Base-by-base conservation (phyloP, 2,113 vertebrate species). In the Pterocles burchelli region DNA sequence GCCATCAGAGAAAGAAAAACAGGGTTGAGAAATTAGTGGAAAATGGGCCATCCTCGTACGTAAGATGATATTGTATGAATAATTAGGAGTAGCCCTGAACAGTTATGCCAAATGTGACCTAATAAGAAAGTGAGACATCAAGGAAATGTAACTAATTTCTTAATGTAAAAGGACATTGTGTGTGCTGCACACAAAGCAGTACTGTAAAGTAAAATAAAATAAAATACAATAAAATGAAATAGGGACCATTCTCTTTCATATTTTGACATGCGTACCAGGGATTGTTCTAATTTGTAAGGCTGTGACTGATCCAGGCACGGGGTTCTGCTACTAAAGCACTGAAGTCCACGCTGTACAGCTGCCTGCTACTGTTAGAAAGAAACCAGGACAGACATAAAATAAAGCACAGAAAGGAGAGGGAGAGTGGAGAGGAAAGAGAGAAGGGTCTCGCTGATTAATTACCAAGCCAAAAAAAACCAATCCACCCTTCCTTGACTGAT, bases 131-230 rank as follows among this genome's bases (percentile, higher is more conserved):
- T 43, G 49, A 96, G 93, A 95, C 96, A 96, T 97, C 95, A 94
- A 93, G 93, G 93, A 97, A 97, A 97, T 80, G 33, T 96, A 97
- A 96, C 96, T 96, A 82, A 97, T 96, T 97, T 97, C 95, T 97
- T 95, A 85, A 97, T 94, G 97, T 88, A 95, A 97, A 78, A 96
- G 90, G 91, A 94, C 72, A 94, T 90, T 89, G 85, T 95, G 96
- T 89, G 80, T 59, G 66, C 94, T 24, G 33, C 33, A 89, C 84
- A 78, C 93, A 95, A 92, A 92, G 83, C 72, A 70, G 79, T 2
- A 14, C 91, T 85, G 70, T 88, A 81, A 97, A 96, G 88, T 54
- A 82, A 96, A 93, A 70, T 41, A 43, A 76, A 88, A 59, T 55
- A 25, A 72, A 72, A 66, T 77, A 19, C 49, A 88, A 59, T 65